Base-by-base conservation (phyloP, 2,113 vertebrate genomes). In the Australoheros scitulus region DNA sequence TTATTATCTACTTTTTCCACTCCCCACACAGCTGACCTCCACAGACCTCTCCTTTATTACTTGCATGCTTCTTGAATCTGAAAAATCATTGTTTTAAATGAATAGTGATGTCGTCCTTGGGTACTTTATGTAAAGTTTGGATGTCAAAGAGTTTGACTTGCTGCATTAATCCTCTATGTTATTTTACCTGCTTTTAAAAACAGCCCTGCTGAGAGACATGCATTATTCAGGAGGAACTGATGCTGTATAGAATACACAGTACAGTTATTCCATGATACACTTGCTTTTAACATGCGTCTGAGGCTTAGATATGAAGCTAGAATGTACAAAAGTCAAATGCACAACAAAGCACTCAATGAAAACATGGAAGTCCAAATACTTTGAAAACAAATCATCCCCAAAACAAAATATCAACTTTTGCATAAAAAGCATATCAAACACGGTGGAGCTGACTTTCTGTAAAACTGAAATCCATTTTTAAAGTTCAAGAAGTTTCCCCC, bases 21-120 rank as follows among this genome's bases (percentile, higher is more conserved):
- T 77, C 55, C 52, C 11, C 52, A 29, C 55, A 55, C 77, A 77
- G 78, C 84, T 74, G 78, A 87, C 84, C 77, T 59, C 36, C 0
- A 32, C 41, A 65, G 2, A 63, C 56, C 52, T 76, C 11, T 18
- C 18, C 7, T 47, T 81, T 59, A 85, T 59, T 57, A 38, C 78
- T 60, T n/a, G 43, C 17, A 57, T 6, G 11, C 29, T 47, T 22
- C 60, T 79, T 78, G 60, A 76, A 83, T n/a, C 20, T 55, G n/a
- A 13, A 82, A 56, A 85, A 47, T 1, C 18, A 26, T 18, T 77
- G 61, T 65, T 81, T 86, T 24, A 64, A 57, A 84, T 84, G 14
- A 83, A 60, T 0, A 0, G 14, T 24, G 72, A 17, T 32, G 43
- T 77, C 2, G 17, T 43, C 65, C 80, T 52, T 52, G 29, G 61